A percentile compares a stretch with the other conserved stretches of the same genome.
Evolutionary conservation across 2,113 vertebrate genomes (phyloP).

Genomic region (Nicator chloris): DNA sequence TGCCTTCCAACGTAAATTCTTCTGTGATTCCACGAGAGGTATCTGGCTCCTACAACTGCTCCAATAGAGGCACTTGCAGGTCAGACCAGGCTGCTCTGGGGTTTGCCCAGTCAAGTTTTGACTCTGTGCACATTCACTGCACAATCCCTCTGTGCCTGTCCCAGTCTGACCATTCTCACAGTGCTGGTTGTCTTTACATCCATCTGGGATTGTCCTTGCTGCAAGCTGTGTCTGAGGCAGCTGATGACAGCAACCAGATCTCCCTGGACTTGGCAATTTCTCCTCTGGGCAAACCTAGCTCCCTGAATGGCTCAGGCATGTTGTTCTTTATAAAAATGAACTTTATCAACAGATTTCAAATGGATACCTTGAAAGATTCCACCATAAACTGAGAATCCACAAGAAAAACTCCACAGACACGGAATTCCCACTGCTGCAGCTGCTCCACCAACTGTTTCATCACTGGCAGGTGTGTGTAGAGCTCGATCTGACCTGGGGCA

Average conservation of each 20-base stretch:
- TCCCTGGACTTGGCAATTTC: neutral
- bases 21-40: neutral
- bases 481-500: slow-evolving; percentile 91
- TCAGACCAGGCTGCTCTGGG: neutral
- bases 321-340: neutral
- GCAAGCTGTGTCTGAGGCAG: neutral
- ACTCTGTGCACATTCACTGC: neutral
- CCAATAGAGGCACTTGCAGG: neutral
- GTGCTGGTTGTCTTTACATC: neutral
- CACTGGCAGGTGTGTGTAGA: slow-evolving; percentile 96
- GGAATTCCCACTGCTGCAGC: slow-evolving; percentile 97
- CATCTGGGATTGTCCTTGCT: neutral
- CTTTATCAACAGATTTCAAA: neutral
- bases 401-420: slow-evolving; percentile 94
- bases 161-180: neutral
- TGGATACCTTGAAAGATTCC: slow-evolving; percentile 91
- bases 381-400: slow-evolving; percentile 99
- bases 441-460: slow-evolving; percentile 96
- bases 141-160: neutral
- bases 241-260: neutral
- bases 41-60: neutral
- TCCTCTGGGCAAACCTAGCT: neutral
- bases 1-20: neutral
- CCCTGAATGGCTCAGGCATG: neutral
- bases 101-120: neutral